Evolutionary conservation across 2,888 invertebrate species (phyloP).

Genomic region (Elmis aenea): DNA sequence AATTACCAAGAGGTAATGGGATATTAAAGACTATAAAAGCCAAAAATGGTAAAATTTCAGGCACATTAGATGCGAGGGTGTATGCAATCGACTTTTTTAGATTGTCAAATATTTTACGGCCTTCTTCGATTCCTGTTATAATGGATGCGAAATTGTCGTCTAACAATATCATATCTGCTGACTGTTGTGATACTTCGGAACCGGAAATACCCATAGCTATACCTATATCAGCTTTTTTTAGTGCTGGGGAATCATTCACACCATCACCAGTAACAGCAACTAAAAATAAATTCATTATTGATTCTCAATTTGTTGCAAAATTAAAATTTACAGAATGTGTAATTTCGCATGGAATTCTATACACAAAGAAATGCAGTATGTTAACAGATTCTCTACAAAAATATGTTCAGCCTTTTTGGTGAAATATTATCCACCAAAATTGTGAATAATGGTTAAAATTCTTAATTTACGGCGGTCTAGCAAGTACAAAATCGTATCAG

Average conservation of each 20-base stretch:
- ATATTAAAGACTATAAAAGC: slow-evolving; percentile 52
- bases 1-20: slow-evolving; percentile 63
- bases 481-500: too few relatives aligned
- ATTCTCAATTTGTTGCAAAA: too few relatives aligned
- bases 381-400: too few relatives aligned
- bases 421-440: too few relatives aligned
- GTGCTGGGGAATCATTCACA: slow-evolving; percentile 80
- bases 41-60: slow-evolving; percentile 75
- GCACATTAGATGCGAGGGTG: slow-evolving; percentile 73
- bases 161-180: slow-evolving; percentile 80
- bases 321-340: too few relatives aligned
- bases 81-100: slow-evolving; percentile 78
- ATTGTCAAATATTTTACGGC: slow-evolving; percentile 77
- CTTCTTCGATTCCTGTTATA: slow-evolving; percentile 76
- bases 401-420: too few relatives aligned
- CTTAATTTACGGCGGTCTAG: too few relatives aligned
- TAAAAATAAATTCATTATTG: too few relatives aligned
- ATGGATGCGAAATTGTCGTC: slow-evolving; percentile 86
- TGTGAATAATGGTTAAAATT: too few relatives aligned
- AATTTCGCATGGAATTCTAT: too few relatives aligned
- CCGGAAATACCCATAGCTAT: slow-evolving; percentile 73
- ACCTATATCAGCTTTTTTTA: slow-evolving; percentile 75
- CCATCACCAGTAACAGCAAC: slow-evolving; percentile 88
- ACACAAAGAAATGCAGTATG: too few relatives aligned
- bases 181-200: slow-evolving; percentile 74